Percentiles rank a stretch among this genome's conserved stretches.
Conservation (phyloP, 2,113 vertebrate species). For the Nothocercus julius region DNA sequence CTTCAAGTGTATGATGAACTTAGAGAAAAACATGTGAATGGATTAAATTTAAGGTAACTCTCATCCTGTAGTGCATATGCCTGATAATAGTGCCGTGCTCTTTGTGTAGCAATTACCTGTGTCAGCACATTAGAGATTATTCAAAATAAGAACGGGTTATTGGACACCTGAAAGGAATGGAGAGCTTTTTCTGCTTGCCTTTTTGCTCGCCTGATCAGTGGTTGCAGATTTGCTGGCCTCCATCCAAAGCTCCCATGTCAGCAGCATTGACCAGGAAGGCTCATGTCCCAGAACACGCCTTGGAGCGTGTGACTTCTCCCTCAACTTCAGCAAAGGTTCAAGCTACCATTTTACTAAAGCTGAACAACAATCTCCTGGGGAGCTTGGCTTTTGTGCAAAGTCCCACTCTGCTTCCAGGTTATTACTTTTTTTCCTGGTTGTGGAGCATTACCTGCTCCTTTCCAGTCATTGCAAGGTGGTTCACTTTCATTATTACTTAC, state of each 20-base stretch:
- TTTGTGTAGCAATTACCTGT: constrained; percentile 1
- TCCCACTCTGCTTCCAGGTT: neutral
- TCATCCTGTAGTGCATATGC: neutral
- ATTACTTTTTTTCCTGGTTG: neutral
- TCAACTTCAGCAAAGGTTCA: neutral
- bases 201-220: constrained; percentile 42
- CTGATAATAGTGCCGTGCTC: neutral
- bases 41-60: neutral
- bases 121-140: neutral
- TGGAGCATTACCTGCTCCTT: neutral
- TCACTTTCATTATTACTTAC: neutral
- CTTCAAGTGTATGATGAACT: neutral
- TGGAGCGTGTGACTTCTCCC: neutral
- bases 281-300: neutral
- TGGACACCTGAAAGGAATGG: neutral
- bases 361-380: constrained; percentile 9
- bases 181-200: neutral
- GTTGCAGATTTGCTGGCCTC: neutral
- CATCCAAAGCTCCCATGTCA: constrained; percentile 10
- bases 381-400: neutral
- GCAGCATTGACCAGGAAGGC: neutral
- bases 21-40: neutral
- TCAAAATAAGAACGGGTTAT: neutral
- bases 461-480: neutral
- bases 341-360: neutral